phyloP scores from a whole-genome alignment of 2,113 vertebrate genomes.

The Mus pahari region DNA sequence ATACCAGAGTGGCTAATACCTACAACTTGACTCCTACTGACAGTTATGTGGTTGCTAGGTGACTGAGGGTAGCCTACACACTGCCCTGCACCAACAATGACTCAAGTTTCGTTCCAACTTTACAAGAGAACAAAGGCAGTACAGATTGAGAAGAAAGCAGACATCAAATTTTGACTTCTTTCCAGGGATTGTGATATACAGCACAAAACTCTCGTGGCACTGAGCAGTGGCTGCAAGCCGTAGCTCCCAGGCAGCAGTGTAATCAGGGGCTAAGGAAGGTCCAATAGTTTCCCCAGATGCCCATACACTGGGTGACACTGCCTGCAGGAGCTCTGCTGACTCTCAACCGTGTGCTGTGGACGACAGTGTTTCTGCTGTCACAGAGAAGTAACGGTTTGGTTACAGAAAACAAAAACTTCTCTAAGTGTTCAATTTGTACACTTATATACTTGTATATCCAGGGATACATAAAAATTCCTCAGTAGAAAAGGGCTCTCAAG shows the following conservation, averaged over 20 bases:
- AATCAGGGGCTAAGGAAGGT: not conserved
- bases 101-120: not conserved
- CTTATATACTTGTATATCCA: not conserved
- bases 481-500: not conserved
- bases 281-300: not conserved
- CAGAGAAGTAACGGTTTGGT: not conserved
- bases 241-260: not conserved
- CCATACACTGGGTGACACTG: too few species aligned
- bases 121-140: not conserved
- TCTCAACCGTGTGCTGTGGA: not conserved
- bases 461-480: not conserved
- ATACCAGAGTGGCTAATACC: not conserved
- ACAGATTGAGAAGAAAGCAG: not conserved
- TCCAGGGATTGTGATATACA: not conserved
- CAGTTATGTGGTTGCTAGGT: not conserved
- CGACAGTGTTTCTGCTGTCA: not conserved
- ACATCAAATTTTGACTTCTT: not conserved
- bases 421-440: not conserved
- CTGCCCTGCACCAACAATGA: too few species aligned
- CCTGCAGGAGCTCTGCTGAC: not conserved
- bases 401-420: not conserved
- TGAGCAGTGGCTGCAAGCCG: not conserved
- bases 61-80: not conserved
- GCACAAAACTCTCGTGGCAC: not conserved
- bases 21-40: not conserved